These are phyloP conservation scores for Pyrgus malvae DNA, from an alignment of 2,888 invertebrate genomes.

Conservation along the genomic window DNA sequence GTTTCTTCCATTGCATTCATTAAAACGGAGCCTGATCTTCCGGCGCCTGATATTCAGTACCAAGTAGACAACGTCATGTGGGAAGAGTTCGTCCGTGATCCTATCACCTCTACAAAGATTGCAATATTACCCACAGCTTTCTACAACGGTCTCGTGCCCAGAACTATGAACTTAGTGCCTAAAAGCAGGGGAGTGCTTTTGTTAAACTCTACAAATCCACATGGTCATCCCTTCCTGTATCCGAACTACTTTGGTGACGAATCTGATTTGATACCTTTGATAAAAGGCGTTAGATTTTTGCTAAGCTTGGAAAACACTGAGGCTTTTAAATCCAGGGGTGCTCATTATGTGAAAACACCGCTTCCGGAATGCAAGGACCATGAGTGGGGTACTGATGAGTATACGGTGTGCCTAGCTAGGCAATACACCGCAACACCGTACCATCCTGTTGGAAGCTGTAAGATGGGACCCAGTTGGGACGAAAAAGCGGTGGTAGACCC, in stretches of 20 bases:
- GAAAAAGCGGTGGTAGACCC: slow-evolving; percentile 85
- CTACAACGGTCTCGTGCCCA: slow-evolving; percentile 80
- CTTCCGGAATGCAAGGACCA: slow-evolving; percentile 81
- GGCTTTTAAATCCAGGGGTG: slow-evolving; percentile 80
- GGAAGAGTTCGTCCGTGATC: slow-evolving; percentile 77
- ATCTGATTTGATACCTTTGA: slow-evolving; percentile 80
- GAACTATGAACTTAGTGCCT: slow-evolving; percentile 82
- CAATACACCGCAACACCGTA: slow-evolving; percentile 80
- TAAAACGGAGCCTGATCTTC: slow-evolving; percentile 67
- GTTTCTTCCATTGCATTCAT: slow-evolving; percentile 80
- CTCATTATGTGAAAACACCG: slow-evolving; percentile 73
- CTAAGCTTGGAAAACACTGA: slow-evolving; percentile 79
- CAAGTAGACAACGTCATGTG: slow-evolving; percentile 75
- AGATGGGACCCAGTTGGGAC: slow-evolving; percentile 81
- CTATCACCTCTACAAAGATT: slow-evolving; percentile 56
- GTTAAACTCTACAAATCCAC: slow-evolving; percentile 85
- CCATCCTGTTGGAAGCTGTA: slow-evolving; percentile 64
- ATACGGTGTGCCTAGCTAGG: slow-evolving; percentile 83
- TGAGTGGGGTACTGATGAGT: slow-evolving; percentile 82
- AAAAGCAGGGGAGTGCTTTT: slow-evolving; percentile 82
- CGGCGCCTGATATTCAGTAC: slow-evolving; percentile 84
- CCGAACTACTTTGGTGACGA: slow-evolving; percentile 83
- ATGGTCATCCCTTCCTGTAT: slow-evolving; percentile 85
- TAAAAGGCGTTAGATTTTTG: slow-evolving; percentile 82
- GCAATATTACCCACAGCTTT: slow-evolving; percentile 77